Percentiles rank a stretch among this genome's conserved stretches.
Evolutionary conservation across 2,113 vertebrate genomes (phyloP).

Genomic region (Pelvicachromis taeniatus): DNA sequence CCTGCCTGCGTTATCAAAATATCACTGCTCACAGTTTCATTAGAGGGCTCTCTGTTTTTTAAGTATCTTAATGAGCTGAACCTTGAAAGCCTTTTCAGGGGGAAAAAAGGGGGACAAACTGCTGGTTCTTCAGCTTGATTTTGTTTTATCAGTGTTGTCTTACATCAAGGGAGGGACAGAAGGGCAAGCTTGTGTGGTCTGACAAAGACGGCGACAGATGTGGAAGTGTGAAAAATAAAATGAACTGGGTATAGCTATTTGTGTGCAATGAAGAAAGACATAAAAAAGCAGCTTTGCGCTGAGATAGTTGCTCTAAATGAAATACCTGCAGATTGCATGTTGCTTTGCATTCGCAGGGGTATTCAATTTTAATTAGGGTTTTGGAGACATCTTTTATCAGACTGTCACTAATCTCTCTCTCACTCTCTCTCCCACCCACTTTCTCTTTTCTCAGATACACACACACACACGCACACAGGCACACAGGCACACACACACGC

Average conservation of each 20-base stretch:
- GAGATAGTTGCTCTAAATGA: slow-evolving; percentile 72
- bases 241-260: slow-evolving; percentile 55
- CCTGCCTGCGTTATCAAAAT: slow-evolving; percentile 18
- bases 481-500: neutral
- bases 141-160: slow-evolving; percentile 49
- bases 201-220: slow-evolving; percentile 48
- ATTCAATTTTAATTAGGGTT: slow-evolving; percentile 79
- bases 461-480: neutral
- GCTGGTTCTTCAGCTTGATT: slow-evolving; percentile 51
- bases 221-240: slow-evolving; percentile 64
- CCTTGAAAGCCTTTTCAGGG: slow-evolving; percentile 19
- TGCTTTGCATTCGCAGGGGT: slow-evolving; percentile 66
- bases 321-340: slow-evolving; percentile 75
- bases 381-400: slow-evolving; percentile 77
- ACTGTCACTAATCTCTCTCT: slow-evolving; percentile 70
- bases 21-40: slow-evolving; percentile 27
- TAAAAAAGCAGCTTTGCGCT: slow-evolving; percentile 54
- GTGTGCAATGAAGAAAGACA: slow-evolving; percentile 62
- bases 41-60: slow-evolving; percentile 4
- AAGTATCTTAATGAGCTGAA: slow-evolving; percentile 51
- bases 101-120: neutral
- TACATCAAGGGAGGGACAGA: slow-evolving; percentile 44
- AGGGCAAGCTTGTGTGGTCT: slow-evolving; percentile 45
- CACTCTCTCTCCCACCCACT: neutral
- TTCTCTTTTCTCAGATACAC: neutral